These are phyloP conservation scores for Acanthoscelides obtectus DNA, from an alignment of 2,888 invertebrate species.

Conservation along the genomic window DNA sequence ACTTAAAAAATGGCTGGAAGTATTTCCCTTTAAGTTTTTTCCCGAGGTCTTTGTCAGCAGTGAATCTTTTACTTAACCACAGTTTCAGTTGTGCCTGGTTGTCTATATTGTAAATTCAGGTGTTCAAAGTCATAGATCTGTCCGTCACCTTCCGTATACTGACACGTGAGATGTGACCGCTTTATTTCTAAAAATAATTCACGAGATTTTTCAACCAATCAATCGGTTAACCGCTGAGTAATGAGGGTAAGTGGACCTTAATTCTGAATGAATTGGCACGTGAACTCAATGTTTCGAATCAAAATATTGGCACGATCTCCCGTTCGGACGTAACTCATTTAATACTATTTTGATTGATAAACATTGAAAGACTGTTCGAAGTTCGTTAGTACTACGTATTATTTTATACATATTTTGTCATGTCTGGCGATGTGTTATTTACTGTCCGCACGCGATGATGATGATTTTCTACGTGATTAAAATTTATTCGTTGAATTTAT, in stretches of 20 bases:
- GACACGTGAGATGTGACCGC: not conserved
- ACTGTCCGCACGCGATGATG: not conserved
- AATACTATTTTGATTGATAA: not conserved
- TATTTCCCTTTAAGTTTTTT: too few relatives aligned
- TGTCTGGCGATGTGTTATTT: not conserved
- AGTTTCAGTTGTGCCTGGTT: too few relatives aligned
- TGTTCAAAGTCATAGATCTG: too few relatives aligned
- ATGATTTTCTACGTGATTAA: too few relatives aligned
- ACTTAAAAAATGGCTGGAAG: too few relatives aligned
- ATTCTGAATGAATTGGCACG: not conserved
- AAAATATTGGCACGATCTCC: not conserved
- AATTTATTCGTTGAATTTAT: too few relatives aligned
- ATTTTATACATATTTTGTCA: not conserved
- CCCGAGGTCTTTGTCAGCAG: too few relatives aligned
- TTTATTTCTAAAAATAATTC: not conserved
- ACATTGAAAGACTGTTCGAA: not conserved
- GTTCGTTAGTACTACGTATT: not conserved
- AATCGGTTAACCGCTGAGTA: not conserved
- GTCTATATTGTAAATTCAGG: too few relatives aligned
- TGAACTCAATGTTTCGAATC: not conserved
- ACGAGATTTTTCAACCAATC: not conserved
- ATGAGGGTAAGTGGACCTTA: not conserved
- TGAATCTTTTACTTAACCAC: too few relatives aligned
- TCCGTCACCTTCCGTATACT: too few relatives aligned
- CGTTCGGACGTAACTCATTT: not conserved